A percentile compares a stretch with the other conserved stretches of the same genome.
These are phyloP conservation scores for Arbacia lixula DNA, from an alignment of 53 echinoderm and acorn worm genomes.

Conservation along the genomic window DNA sequence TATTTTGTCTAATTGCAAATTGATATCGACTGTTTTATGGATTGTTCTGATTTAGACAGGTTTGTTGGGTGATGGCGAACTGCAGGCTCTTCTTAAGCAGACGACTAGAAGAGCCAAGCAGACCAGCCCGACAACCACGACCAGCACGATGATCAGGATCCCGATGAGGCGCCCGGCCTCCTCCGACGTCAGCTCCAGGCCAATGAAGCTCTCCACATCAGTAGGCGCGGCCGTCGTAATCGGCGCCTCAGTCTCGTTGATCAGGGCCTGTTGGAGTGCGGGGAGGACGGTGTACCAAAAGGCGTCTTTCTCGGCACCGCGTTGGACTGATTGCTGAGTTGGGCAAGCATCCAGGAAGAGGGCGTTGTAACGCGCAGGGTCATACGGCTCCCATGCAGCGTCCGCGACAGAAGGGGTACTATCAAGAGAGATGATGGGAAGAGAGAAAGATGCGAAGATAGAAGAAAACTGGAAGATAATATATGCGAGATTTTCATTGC, in stretches of 20 bases:
- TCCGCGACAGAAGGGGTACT: neutral
- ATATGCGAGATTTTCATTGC: no score
- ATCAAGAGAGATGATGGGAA: no score
- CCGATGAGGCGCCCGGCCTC: constrained; percentile 7
- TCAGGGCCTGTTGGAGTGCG: neutral
- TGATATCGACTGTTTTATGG: no score
- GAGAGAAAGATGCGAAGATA: no score
- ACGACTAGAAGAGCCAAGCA: neutral
- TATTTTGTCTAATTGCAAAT: no score
- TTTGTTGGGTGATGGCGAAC: no score
- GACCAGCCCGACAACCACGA: neutral
- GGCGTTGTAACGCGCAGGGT: constrained; percentile 11
- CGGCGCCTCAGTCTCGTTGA: neutral
- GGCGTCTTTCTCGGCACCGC: constrained; percentile 11
- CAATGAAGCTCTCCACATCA: constrained; percentile 9
- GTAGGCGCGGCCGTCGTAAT: neutral
- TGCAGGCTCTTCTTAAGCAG: no score
- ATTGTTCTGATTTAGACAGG: no score
- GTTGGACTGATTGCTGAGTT: neutral
- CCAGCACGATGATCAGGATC: neutral
- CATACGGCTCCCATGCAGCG: constrained; percentile 8
- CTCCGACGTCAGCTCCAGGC: neutral
- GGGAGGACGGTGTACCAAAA: constrained; percentile 42
- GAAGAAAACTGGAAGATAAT: no score
- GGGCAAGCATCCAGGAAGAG: constrained; percentile 9